phyloP scores from a whole-genome alignment of 2,797 vertebrate genomes.

The Morus bassanus region DNA sequence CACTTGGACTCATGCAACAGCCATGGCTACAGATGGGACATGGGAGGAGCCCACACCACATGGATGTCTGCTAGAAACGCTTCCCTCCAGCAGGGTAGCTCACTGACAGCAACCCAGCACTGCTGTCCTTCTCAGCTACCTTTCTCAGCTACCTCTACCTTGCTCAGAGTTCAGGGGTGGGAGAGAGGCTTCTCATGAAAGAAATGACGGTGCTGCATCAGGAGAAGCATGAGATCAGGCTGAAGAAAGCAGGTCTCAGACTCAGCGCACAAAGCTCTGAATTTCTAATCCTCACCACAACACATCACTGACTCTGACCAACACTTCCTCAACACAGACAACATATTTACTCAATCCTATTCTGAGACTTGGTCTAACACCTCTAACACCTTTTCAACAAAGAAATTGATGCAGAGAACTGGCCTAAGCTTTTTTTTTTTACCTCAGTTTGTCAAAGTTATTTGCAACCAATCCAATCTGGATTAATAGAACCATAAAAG shows the following conservation, averaged over 20 bases:
- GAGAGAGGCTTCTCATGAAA: background rate
- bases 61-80: background rate
- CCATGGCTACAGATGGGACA: background rate
- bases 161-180: background rate
- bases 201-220: background rate
- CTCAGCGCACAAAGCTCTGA: background rate
- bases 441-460: background rate
- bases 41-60: accelerated
- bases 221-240: background rate
- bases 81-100: background rate
- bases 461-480: background rate
- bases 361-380: background rate
- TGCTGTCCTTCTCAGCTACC: background rate
- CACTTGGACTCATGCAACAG: background rate
- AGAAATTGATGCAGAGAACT: background rate
- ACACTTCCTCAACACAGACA: background rate
- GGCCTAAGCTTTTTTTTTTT: background rate
- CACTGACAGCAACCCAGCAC: background rate
- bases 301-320: background rate
- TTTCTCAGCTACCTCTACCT: background rate
- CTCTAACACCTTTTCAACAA: background rate
- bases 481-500: background rate
- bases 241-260: background rate
- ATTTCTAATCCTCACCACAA: background rate
- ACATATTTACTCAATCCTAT: background rate